phyloP scores from a whole-genome alignment of 1,140 invertebrate genomes.

The Anoplophora glabripennis region DNA sequence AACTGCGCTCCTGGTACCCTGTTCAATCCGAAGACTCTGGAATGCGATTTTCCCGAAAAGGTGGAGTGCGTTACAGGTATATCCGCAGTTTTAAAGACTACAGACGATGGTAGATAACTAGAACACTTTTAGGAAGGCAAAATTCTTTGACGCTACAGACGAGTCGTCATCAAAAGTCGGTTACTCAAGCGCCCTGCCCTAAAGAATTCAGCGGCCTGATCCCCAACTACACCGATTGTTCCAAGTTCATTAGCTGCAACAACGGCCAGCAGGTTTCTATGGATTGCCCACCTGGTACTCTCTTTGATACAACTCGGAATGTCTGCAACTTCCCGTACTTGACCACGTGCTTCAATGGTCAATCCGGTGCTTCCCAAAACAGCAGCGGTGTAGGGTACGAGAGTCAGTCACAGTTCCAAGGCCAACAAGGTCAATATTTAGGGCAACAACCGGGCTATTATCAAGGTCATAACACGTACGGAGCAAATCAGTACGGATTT shows the following conservation, averaged over 20 bases:
- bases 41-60: constrained; percentile 65
- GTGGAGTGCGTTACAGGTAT: constrained; percentile 55
- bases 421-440: not conserved
- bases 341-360: constrained; percentile 48
- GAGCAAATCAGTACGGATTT: not conserved
- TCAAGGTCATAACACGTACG: not conserved
- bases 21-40: constrained; percentile 60
- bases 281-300: constrained; percentile 63
- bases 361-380: constrained; percentile 1
- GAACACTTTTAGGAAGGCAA: constrained; percentile 1
- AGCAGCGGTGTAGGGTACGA: not conserved
- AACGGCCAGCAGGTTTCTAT: constrained; percentile 57
- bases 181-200: constrained; percentile 47
- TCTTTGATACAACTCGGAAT: constrained; percentile 57
- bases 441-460: not conserved
- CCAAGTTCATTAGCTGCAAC: constrained; percentile 64
- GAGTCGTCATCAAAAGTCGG: not conserved
- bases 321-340: constrained; percentile 63
- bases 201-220: constrained; percentile 54
- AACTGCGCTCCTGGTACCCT: constrained; percentile 65
- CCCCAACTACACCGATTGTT: constrained; percentile 62
- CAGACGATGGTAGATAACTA: not conserved
- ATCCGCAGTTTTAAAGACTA: not conserved
- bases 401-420: not conserved
- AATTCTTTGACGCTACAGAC: constrained; percentile 9